Base-by-base conservation (phyloP, 2,113 vertebrate species). In the Anoura caudifer region DNA sequence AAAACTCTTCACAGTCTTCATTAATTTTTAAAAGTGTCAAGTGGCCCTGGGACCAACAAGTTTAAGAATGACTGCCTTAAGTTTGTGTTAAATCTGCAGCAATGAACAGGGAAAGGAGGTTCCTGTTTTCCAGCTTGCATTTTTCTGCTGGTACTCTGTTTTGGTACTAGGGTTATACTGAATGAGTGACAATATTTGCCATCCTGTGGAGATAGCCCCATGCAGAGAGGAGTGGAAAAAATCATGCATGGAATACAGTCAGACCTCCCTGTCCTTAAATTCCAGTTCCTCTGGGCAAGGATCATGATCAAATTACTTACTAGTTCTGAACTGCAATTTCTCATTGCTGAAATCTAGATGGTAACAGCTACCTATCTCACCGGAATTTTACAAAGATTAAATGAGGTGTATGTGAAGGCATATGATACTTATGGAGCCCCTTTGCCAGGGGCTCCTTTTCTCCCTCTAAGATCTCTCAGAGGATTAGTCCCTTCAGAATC, bases 11-110 rank as follows among this genome's bases (percentile, higher is more conserved):
- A 54, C 80, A 28, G 9, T 77, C 47, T 17, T 87, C 63, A 41
- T 47, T 85, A 52, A 75, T 70, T 87, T 94, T 94, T 79, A 92
- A 70, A 77, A 41, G 20, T 94, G 17, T n/a, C 24, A 86, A 79
- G 36, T 0, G 10, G 24, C 79, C 10, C 79, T 72, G 47, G 75
- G 56, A 50, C 63, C 75, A 90, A 41, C 73, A 13, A 26, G 38
- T n/a, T 89, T 79, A 83, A 56, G 70, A 81, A n/a, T 70, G 0
- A 0, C 47, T 83, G 26, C 24, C 22, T 43, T 73, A 69, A 63
- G 22, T 19, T 69, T 33, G 28, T 28, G 33, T 45, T 94, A 90
- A 87, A 38, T 87, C 19, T 36, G 56, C 69, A 56, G 28, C 65
- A 85, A 41, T 13, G 28, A 52, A 59, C 56, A 19, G 12, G 47